Conservation (phyloP, 2,888 invertebrate genomes). For the Pterostichus madidus region DNA sequence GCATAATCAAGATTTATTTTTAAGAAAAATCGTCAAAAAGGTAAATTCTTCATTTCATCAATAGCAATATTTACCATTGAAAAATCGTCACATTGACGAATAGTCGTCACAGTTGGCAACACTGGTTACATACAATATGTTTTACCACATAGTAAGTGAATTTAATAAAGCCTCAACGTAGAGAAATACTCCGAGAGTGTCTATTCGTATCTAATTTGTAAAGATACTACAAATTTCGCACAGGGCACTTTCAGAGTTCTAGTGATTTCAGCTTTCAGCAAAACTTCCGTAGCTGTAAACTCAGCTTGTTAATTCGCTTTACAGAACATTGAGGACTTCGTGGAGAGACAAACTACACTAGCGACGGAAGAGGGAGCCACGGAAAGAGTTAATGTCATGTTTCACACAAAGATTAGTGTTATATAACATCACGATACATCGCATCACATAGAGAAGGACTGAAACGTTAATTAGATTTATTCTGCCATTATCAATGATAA, state of each 20-base stretch:
- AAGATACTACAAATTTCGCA: background rate
- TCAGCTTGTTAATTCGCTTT: constrained; percentile 18
- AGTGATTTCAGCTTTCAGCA: constrained; percentile 5
- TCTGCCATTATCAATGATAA: too few relatives aligned
- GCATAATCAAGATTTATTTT: too few relatives aligned
- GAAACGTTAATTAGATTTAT: background rate
- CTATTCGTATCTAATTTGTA: constrained; percentile 11
- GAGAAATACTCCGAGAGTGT: background rate
- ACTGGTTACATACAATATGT: too few relatives aligned
- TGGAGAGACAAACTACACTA: background rate
- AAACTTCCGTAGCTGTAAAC: background rate
- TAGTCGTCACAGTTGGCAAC: too few relatives aligned
- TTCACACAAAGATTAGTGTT: too few relatives aligned
- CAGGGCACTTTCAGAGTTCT: background rate
- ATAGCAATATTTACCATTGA: too few relatives aligned
- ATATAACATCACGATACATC: too few relatives aligned
- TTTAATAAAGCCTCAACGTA: background rate
- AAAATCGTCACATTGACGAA: too few relatives aligned
- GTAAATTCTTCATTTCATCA: too few relatives aligned
- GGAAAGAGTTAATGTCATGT: too few relatives aligned
- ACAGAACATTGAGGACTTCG: background rate
- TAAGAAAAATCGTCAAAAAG: too few relatives aligned
- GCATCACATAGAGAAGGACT: background rate
- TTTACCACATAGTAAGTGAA: too few relatives aligned
- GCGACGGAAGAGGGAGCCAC: background rate